Conservation (phyloP, 2,113 vertebrate genomes). For the Equus quagga region DNA sequence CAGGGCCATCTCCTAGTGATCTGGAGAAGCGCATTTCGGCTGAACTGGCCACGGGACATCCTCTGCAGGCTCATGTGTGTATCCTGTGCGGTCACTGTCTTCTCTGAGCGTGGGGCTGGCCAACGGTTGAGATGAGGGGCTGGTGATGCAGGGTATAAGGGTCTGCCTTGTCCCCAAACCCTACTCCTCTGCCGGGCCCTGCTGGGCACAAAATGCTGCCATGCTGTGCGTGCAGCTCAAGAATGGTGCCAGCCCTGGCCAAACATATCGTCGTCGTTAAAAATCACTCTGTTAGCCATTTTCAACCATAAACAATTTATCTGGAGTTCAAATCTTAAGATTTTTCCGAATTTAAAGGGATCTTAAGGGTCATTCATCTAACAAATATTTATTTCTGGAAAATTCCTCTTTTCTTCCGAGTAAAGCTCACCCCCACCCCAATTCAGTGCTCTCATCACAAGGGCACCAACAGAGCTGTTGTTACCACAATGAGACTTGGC, state of each 20-base stretch:
- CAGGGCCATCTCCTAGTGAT: slow-evolving; percentile 50
- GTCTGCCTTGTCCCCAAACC: neutral
- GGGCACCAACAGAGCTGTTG: neutral
- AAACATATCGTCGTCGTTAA: neutral
- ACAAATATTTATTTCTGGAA: neutral
- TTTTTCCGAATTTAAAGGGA: neutral
- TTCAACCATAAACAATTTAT: neutral
- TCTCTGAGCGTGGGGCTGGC: neutral
- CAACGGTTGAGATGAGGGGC: neutral
- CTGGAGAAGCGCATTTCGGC: neutral
- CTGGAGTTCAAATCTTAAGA: slow-evolving; percentile 48
- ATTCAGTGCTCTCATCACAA: neutral
- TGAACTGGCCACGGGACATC: slow-evolving; percentile 45
- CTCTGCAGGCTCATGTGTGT: neutral
- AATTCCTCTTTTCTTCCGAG: slow-evolving; percentile 16
- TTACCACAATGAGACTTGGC: neutral
- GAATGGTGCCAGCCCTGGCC: neutral
- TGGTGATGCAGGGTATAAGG: neutral
- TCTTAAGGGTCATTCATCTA: neutral
- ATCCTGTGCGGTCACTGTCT: neutral
- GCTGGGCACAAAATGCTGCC: neutral
- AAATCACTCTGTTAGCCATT: neutral
- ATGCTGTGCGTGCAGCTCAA: neutral
- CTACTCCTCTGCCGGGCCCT: neutral
- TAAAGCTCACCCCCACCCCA: neutral